Evolutionary conservation across 2,113 vertebrate genomes (phyloP).

Genomic region (Gallinago undulata): DNA sequence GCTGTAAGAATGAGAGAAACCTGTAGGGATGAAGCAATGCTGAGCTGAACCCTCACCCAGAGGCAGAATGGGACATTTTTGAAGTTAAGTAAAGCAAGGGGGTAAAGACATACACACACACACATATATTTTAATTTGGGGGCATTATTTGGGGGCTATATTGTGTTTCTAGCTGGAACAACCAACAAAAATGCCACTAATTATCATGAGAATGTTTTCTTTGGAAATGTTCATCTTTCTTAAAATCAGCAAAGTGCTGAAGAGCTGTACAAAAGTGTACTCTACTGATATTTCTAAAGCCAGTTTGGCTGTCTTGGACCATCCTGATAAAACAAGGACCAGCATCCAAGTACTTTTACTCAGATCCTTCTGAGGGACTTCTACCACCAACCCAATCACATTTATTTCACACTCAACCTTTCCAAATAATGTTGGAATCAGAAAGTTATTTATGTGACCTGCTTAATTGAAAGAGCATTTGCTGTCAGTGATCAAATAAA

Average conservation of each 20-base stretch:
- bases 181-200: neutral
- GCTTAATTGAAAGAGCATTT: conserved; percentile 71
- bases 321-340: neutral
- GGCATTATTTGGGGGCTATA: neutral
- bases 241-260: neutral
- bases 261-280: neutral
- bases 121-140: neutral
- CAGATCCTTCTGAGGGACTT: neutral
- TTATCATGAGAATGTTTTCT: neutral
- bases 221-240: neutral
- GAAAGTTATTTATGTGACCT: conserved; percentile 69
- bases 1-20: neutral
- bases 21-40: neutral
- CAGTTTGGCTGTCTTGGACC: neutral
- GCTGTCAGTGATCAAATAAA: conserved; percentile 70
- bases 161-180: neutral
- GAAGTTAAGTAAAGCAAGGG: neutral
- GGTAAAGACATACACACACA: fast-evolving
- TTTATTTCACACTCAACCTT: conserved; percentile 55
- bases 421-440: conserved; percentile 55
- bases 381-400: conserved; percentile 23
- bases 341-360: neutral
- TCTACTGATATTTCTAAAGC: neutral
- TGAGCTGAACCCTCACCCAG: neutral
- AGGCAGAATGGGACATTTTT: neutral